A percentile compares a stretch with the other conserved stretches of the same genome.
Conservation (phyloP, 2,888 invertebrate genomes). For the Philereme transversata region DNA sequence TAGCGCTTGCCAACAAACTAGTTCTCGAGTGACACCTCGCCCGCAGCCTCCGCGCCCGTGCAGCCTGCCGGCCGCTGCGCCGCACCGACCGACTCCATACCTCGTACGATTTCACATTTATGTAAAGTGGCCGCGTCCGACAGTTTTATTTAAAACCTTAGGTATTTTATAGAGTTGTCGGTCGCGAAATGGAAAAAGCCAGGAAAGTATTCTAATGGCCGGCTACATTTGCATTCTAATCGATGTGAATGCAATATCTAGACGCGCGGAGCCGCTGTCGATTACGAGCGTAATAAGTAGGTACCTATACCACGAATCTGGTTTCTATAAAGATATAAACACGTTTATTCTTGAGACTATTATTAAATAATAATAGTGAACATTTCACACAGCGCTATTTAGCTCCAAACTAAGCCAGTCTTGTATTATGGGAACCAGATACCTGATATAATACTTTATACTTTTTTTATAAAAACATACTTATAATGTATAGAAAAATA, state of each 20-base stretch:
- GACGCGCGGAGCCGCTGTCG: too few relatives aligned
- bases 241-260: slow-evolving; percentile 21
- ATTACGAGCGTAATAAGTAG: too few relatives aligned
- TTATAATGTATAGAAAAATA: too few relatives aligned
- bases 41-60: slow-evolving; percentile 3
- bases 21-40: slow-evolving; percentile 2
- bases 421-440: too few relatives aligned
- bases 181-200: slow-evolving; percentile 35
- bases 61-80: neutral
- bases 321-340: too few relatives aligned
- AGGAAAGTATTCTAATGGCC: slow-evolving; percentile 34
- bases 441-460: too few relatives aligned
- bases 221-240: slow-evolving; percentile 33
- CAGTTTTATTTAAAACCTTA: slow-evolving; percentile 35
- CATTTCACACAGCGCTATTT: too few relatives aligned
- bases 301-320: too few relatives aligned
- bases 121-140: slow-evolving; percentile 29
- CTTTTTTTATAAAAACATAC: too few relatives aligned
- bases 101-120: slow-evolving; percentile 30
- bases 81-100: neutral
- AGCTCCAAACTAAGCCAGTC: too few relatives aligned
- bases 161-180: slow-evolving; percentile 31
- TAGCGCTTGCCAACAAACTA: slow-evolving; percentile 22
- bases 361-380: too few relatives aligned
- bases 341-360: too few relatives aligned